Conservation (phyloP, 2,888 invertebrate species). For the Dichetophora obliterata region DNA sequence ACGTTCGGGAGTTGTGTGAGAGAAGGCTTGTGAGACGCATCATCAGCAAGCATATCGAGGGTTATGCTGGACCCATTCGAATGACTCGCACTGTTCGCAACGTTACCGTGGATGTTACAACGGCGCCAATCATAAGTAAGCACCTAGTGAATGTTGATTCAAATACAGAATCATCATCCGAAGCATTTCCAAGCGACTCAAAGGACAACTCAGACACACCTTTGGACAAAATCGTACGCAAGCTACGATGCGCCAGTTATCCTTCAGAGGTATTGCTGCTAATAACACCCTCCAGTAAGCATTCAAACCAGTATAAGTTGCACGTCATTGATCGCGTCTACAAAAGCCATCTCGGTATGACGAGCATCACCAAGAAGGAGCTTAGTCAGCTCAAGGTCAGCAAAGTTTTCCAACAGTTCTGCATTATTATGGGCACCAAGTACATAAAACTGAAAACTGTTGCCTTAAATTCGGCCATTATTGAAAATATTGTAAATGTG, state of each 20-base stretch:
- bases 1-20: constrained; percentile 10
- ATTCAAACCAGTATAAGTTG: constrained; percentile 44
- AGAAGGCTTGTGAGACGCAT: neutral
- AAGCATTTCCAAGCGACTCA: constrained; percentile 6
- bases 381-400: constrained; percentile 40
- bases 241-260: constrained; percentile 34
- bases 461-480: constrained; percentile 40
- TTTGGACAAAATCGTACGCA: constrained; percentile 45
- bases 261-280: constrained; percentile 44
- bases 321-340: constrained; percentile 46
- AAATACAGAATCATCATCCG: neutral
- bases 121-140: constrained; percentile 39
- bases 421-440: constrained; percentile 45
- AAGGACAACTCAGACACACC: constrained; percentile 14
- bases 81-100: constrained; percentile 45
- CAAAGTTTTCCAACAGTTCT: constrained; percentile 43
- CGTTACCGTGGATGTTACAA: constrained; percentile 24
- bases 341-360: constrained; percentile 45
- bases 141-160: constrained; percentile 19
- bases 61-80: neutral
- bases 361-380: constrained; percentile 45
- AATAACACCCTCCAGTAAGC: constrained; percentile 49
- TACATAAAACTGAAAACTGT: constrained; percentile 47
- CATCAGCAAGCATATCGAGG: neutral
- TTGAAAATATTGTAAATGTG: constrained; percentile 42